Evolutionary conservation across 30 jellyfish, hydroid and myxozoan genomes (phyloP).

Genomic region (Nemopilema nomurai): DNA sequence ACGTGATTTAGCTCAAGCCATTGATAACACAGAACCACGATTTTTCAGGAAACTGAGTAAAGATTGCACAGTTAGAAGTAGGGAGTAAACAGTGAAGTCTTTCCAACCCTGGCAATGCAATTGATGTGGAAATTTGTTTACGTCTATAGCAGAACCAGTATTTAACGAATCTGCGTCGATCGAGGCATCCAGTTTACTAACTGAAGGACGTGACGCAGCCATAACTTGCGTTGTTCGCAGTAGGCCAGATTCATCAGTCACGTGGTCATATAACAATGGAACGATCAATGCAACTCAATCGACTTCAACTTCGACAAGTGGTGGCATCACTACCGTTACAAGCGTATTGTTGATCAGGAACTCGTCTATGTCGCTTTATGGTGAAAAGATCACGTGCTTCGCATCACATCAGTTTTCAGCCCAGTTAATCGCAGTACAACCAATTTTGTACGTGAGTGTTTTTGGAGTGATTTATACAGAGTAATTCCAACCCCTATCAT

Average conservation of each 20-base stretch:
- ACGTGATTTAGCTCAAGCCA: no score
- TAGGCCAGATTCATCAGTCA: conserved; percentile 11
- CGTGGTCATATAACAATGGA: background rate
- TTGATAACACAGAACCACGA: no score
- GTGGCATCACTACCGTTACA: conserved; percentile 1
- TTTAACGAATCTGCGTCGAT: background rate
- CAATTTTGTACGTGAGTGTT: conserved; percentile 8
- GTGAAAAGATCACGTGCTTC: conserved; percentile 3
- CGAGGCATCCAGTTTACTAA: background rate
- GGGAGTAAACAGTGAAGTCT: no score
- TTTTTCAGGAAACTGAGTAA: no score
- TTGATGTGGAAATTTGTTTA: no score
- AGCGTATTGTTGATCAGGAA: background rate
- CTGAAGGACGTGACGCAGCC: background rate
- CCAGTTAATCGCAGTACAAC: background rate
- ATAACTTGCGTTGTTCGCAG: conserved; percentile 1
- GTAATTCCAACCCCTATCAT: background rate
- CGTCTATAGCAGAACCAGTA: background rate
- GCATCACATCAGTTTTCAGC: conserved; percentile 14
- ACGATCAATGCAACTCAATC: conserved; percentile 18
- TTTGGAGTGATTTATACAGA: background rate
- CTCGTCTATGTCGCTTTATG: conserved; percentile 11
- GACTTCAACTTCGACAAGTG: background rate
- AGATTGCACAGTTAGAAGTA: no score
- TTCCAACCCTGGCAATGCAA: background rate